Percentiles rank a stretch among this genome's conserved stretches.
Conservation (phyloP, 2,888 invertebrate genomes). For the Aspidapion aeneum region DNA sequence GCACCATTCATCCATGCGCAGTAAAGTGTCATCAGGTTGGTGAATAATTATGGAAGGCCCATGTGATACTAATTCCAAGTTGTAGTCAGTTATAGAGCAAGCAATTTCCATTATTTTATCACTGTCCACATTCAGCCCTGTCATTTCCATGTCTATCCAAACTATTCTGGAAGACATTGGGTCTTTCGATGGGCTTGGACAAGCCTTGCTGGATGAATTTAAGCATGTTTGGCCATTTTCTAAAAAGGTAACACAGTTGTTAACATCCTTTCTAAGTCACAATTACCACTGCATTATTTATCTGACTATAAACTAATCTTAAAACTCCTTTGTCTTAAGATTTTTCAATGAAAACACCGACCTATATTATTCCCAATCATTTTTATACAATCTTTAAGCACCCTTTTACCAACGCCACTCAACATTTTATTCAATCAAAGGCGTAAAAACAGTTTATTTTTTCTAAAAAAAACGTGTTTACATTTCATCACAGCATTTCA, state of each 20-base stretch:
- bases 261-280: not conserved
- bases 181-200: not conserved
- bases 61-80: conserved; percentile 71
- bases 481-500: no score
- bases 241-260: not conserved
- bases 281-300: no score
- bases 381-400: not conserved
- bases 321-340: no score
- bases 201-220: not conserved
- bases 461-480: not conserved
- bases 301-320: no score
- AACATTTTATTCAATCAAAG: not conserved
- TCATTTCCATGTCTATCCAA: conserved; percentile 82
- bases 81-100: conserved; percentile 79
- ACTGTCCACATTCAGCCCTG: conserved; percentile 74
- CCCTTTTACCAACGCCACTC: not conserved
- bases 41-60: conserved; percentile 76
- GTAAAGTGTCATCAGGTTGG: conserved; percentile 67
- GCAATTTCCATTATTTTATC: conserved; percentile 88
- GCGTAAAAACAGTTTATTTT: not conserved
- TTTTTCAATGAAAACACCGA: not conserved
- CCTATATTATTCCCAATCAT: not conserved
- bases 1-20: conserved; percentile 85
- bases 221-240: not conserved
- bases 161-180: conserved; percentile 49